Conservation (phyloP, 2,113 vertebrate genomes). For the Alligator mississippiensis region DNA sequence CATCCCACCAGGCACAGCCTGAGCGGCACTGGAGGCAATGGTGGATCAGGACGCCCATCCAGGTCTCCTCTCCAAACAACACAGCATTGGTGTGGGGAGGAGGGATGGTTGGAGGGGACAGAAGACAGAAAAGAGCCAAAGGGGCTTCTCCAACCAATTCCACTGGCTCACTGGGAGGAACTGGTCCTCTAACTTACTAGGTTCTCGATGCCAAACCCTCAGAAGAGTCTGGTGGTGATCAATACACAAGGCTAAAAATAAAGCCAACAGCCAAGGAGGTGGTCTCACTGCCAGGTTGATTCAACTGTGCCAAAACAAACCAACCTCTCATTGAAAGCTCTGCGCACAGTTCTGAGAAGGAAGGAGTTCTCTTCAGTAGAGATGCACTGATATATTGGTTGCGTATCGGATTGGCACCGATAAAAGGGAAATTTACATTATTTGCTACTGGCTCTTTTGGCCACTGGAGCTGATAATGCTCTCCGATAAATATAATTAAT, state of each 20-base stretch:
- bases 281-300: neutral
- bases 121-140: neutral
- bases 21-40: neutral
- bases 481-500: too few relatives aligned
- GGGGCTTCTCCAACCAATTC: neutral
- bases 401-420: too few relatives aligned
- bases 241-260: neutral
- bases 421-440: too few relatives aligned
- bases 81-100: neutral
- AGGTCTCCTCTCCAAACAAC: neutral
- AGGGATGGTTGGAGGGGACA: rapidly evolving
- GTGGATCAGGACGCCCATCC: neutral
- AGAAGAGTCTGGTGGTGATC: neutral
- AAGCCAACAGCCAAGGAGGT: slow-evolving; percentile 7
- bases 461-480: too few relatives aligned
- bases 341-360: neutral
- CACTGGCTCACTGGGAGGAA: neutral
- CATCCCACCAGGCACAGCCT: neutral
- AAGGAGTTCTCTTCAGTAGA: slow-evolving; percentile 3
- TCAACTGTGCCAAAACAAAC: slow-evolving; percentile 17
- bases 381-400: too few relatives aligned
- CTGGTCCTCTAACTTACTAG: neutral
- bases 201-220: neutral
- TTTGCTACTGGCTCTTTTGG: too few relatives aligned
- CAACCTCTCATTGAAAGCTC: neutral